Conservation (phyloP, 2,797 vertebrate species). For the Antrozous pallidus region DNA sequence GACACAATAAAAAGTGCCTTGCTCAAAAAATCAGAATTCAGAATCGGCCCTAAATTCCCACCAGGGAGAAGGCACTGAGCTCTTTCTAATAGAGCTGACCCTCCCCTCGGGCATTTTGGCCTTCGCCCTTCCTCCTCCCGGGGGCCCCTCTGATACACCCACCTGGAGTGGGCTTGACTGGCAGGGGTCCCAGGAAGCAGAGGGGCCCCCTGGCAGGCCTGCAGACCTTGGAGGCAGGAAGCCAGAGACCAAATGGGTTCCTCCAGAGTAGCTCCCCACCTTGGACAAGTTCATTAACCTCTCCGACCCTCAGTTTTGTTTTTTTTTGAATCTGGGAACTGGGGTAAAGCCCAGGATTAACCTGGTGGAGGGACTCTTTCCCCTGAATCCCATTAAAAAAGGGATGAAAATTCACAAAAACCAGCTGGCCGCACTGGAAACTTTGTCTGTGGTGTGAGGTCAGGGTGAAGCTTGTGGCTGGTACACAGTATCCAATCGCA, state of each 20-base stretch:
- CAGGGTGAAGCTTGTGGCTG: not conserved
- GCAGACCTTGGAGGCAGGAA: not conserved
- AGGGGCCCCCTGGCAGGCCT: too few relatives aligned
- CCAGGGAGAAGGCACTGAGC: not conserved
- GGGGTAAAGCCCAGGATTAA: not conserved
- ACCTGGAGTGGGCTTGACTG: not conserved
- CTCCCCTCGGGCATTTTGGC: not conserved
- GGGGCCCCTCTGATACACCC: too few relatives aligned
- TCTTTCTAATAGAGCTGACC: not conserved
- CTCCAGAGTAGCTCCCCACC: not conserved
- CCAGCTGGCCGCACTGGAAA: too few relatives aligned
- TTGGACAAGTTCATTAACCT: not conserved
- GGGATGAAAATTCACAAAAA: not conserved
- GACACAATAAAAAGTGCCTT: not conserved
- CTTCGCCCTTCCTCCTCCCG: rapidly evolving
- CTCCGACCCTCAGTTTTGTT: not conserved
- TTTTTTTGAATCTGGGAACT: not conserved
- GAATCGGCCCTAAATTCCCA: not conserved
- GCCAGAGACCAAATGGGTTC: not conserved
- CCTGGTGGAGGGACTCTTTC: not conserved
- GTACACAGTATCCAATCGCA: rapidly evolving
- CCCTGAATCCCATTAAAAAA: not conserved
- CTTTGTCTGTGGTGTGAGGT: not conserved
- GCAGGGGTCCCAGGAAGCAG: not conserved
- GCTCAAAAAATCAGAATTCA: not conserved